Base-by-base conservation (phyloP, 2,888 invertebrate genomes). In the Drosophila meridiana region DNA sequence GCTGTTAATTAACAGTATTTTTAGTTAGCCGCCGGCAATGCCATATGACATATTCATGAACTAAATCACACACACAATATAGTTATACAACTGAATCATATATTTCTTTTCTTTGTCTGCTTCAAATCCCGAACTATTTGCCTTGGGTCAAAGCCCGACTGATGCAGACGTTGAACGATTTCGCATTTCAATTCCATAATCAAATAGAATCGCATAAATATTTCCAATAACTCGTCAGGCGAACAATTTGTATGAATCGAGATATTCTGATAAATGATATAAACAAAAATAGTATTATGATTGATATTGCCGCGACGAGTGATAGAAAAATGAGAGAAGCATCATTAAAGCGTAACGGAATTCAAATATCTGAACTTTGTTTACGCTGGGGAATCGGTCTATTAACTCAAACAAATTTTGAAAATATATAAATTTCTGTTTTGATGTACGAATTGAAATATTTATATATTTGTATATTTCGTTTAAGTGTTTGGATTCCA, bases 401-500 rank as follows among this genome's bases (percentile, higher is more conserved):
- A 73, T 61, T 50, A 57, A 66, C 66, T 61, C 73, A 59, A 55
- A 32, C 42, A 57, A 66, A 28, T 53, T 9, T 28, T 30, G 30
- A 14, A 64, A 58, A 63, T 43, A 62, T 63, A 55, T 56, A n/a
- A 47, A 48, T 48, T 66, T 74, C 64, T 62, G 52, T 28, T 60
- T 57, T 69, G 40, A 69, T 73, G 55, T 42, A 36, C 69, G 60
- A 63, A 75, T 67, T 58, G 60, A 70, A 66, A 70, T 80, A 76
- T 76, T 76, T 76, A 69, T 56, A 42, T 56, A 56, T 56, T 42
- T 56, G 56, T 56, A 56, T 56, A 56, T 56, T 56, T 14, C 36
- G n/a, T 38, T 55, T 42, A 56, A 56, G 28, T 59, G 26, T 9
- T 69, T 48, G 6, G 3, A 53, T 47, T 40, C 43, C 32, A n/a